phyloP scores from a whole-genome alignment of 2,888 invertebrate species.

The Antheraea yamamai region DNA sequence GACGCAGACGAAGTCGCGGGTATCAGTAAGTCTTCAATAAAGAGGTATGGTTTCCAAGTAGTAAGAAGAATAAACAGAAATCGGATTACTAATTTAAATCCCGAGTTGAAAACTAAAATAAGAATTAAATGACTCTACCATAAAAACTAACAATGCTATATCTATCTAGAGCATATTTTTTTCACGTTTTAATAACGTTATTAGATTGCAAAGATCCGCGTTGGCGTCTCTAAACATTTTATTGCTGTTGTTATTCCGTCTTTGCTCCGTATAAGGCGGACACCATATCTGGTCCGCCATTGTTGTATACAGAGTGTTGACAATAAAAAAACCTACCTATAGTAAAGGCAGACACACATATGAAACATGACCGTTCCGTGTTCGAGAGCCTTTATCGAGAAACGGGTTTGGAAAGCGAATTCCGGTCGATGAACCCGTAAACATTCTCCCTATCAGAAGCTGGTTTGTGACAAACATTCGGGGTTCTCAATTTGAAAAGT shows the following conservation, averaged over 20 bases:
- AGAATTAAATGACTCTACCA: background rate
- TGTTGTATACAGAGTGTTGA: constrained; percentile 44
- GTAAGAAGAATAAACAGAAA: background rate
- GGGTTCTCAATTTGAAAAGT: constrained; percentile 17
- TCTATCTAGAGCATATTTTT: background rate
- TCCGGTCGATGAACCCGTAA: constrained; percentile 64
- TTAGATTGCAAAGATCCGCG: constrained; percentile 20
- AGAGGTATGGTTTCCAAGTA: too few relatives aligned
- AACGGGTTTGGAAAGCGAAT: constrained; percentile 76
- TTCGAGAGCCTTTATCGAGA: constrained; percentile 55
- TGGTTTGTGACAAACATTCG: constrained; percentile 49
- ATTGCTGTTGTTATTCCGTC: constrained; percentile 34
- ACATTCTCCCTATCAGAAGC: constrained; percentile 61
- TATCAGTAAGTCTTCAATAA: too few relatives aligned
- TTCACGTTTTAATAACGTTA: constrained; percentile 8
- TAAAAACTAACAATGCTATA: constrained; percentile 7
- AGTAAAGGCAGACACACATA: constrained; percentile 38
- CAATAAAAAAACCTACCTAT: constrained; percentile 35
- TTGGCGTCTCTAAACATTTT: constrained; percentile 25
- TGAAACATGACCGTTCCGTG: constrained; percentile 44
- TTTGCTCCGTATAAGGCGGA: constrained; percentile 44
- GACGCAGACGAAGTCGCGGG: too few relatives aligned
- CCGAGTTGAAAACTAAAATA: background rate
- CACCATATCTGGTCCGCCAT: constrained; percentile 46
- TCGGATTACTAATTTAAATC: background rate